These are phyloP conservation scores for Sebastes hubbsi DNA, from an alignment of 2,797 vertebrate species.

Conservation along the genomic window DNA sequence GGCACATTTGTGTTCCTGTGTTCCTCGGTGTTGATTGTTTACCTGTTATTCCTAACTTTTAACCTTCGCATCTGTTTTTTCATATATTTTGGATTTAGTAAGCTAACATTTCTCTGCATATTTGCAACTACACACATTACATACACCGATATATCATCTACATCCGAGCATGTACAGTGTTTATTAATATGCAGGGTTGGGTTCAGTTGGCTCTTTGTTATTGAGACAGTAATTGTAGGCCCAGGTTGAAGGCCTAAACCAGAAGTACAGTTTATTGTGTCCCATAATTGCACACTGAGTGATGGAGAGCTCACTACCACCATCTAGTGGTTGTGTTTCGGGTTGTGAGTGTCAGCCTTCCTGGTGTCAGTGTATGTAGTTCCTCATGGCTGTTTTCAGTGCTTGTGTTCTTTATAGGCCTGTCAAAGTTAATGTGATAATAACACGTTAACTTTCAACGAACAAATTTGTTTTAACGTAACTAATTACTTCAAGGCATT, in stretches of 20 bases:
- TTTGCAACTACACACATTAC: not conserved
- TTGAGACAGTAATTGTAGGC: constrained; percentile 18
- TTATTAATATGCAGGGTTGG: constrained; percentile 3
- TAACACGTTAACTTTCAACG: no score
- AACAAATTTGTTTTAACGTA: no score
- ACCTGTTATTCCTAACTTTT: not conserved
- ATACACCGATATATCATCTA: not conserved
- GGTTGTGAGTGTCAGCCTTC: not conserved
- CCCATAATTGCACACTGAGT: not conserved
- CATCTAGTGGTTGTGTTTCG: constrained; percentile 65
- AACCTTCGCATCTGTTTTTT: not conserved
- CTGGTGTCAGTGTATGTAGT: not conserved
- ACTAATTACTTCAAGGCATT: no score
- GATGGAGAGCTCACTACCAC: constrained; percentile 5
- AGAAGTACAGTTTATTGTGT: constrained; percentile 28
- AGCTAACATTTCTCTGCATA: not conserved
- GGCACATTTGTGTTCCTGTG: not conserved
- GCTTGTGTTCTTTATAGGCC: not conserved
- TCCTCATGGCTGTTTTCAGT: not conserved
- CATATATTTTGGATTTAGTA: not conserved
- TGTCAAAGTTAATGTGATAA: no score
- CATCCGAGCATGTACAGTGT: not conserved
- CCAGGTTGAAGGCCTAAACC: constrained; percentile 16
- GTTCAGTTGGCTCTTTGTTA: constrained; percentile 20
- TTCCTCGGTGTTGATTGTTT: not conserved